Evolutionary conservation across 2,888 invertebrate species (phyloP).

Genomic region (Luperina testacea): DNA sequence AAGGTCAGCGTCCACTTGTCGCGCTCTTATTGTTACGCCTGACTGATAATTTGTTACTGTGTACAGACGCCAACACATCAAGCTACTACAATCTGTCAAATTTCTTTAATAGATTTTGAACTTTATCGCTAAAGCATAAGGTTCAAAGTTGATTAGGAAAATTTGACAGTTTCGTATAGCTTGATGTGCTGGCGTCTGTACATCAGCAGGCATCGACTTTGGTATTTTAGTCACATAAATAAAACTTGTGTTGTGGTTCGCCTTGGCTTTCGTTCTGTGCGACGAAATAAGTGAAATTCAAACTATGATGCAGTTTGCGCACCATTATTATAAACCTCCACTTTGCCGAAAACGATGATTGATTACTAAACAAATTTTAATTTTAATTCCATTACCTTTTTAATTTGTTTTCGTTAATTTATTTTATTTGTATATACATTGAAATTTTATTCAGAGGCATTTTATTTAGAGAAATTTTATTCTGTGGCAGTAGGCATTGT

Average conservation of each 20-base stretch:
- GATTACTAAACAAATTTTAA: too few species aligned
- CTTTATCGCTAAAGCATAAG: too few species aligned
- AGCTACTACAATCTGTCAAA: too few species aligned
- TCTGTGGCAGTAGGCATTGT: too few species aligned
- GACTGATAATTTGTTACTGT: conserved; percentile 27
- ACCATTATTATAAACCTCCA: background rate
- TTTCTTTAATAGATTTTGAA: too few species aligned
- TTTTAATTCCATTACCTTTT: too few species aligned
- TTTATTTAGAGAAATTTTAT: too few species aligned
- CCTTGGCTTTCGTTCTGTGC: background rate
- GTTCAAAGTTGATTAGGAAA: too few species aligned
- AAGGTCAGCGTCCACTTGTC: conserved; percentile 64
- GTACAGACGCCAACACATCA: background rate
- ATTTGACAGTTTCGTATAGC: too few species aligned
- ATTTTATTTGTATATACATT: too few species aligned
- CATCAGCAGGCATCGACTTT: background rate
- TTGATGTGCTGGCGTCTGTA: background rate
- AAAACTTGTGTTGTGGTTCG: background rate
- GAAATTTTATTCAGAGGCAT: too few species aligned
- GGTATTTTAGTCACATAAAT: conserved; percentile 12
- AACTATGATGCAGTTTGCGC: background rate
- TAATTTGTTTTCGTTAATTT: too few species aligned
- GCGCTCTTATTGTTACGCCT: conserved; percentile 52
- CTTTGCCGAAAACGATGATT: background rate
- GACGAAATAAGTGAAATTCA: background rate